These are phyloP conservation scores for Eurois occulta DNA, from an alignment of 2,888 invertebrate genomes.

Conservation along the genomic window DNA sequence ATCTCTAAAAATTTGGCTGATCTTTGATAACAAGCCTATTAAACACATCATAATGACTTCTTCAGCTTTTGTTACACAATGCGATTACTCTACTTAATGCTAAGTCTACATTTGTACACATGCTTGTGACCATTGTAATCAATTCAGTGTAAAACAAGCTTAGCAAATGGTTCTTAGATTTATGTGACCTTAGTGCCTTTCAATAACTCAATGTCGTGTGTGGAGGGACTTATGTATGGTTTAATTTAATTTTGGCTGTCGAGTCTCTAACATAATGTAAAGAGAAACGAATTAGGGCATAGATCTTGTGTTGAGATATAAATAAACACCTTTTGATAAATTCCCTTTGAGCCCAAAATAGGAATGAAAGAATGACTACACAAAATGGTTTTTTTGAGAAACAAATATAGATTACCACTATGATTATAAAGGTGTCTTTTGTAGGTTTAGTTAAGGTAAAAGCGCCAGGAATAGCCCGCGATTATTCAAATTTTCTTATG, in stretches of 20 bases:
- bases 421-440: neutral
- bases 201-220: slow-evolving; percentile 35
- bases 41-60: neutral
- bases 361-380: neutral
- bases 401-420: neutral
- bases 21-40: neutral
- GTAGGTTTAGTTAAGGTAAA: neutral
- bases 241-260: slow-evolving; percentile 41
- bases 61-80: neutral
- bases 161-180: slow-evolving; percentile 33
- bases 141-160: slow-evolving; percentile 47
- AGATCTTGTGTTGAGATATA: slow-evolving; percentile 15
- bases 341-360: slow-evolving; percentile 6
- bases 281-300: slow-evolving; percentile 29
- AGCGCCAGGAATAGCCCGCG: too few species aligned
- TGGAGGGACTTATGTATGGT: slow-evolving; percentile 30
- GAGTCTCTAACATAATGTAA: slow-evolving; percentile 10
- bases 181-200: slow-evolving; percentile 29
- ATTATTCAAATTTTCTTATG: too few species aligned
- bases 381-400: neutral
- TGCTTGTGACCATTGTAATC: slow-evolving; percentile 14
- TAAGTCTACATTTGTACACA: neutral
- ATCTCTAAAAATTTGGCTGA: neutral
- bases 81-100: neutral
- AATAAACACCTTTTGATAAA: slow-evolving; percentile 26